Evolutionary conservation across 2,113 vertebrate species (phyloP), one percentile per base, ranked within the genome.

Genomic region (Elgaria multicarinata): DNA sequence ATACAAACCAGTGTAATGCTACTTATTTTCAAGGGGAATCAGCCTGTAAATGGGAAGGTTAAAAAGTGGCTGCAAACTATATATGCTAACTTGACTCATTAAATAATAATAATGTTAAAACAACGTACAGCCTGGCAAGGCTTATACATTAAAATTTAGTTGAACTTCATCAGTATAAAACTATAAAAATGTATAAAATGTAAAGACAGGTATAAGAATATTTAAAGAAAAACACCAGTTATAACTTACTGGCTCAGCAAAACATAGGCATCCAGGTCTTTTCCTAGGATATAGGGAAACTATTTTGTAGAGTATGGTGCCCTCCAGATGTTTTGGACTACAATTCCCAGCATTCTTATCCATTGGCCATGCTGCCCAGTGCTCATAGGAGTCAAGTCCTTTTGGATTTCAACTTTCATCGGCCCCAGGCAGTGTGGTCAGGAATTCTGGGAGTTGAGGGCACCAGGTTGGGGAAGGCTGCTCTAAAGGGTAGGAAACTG

Each of bases 401-500:
- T 20, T 20, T 18, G 50, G 50, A 53, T 10, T 53, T 53, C 50
- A 53, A 53, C 50, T 53, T 12, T 3, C 16, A 62, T 62, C 58
- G 20, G 58, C 10, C 18, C 58, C 58, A 62, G 58, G 16, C 58
- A 62, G 58, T 18, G 10, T 62, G 5, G 58, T 62, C 58, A 62
- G 58, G 58, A 62, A 20, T 62, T 14, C 58, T 16, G 58, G 58
- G 10, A 62, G 58, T 62, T 62, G 14, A 20, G 58, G 58, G 58
- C 18, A 62, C 18, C 58, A 62, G 58, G 14, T 62, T 62, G 58
- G 58, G 58, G 58, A 62, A 62, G 58, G 58, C 55, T 58, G 55
- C 6, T 53, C 10, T 62, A 53, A 58, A 92, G 79, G 86, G 31
- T 81, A 85, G 87, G 74, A 94, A 89, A 92, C 77, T 36, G 14